Conservation (phyloP, 2,797 vertebrate species). For the Gymnocypris eckloni region DNA sequence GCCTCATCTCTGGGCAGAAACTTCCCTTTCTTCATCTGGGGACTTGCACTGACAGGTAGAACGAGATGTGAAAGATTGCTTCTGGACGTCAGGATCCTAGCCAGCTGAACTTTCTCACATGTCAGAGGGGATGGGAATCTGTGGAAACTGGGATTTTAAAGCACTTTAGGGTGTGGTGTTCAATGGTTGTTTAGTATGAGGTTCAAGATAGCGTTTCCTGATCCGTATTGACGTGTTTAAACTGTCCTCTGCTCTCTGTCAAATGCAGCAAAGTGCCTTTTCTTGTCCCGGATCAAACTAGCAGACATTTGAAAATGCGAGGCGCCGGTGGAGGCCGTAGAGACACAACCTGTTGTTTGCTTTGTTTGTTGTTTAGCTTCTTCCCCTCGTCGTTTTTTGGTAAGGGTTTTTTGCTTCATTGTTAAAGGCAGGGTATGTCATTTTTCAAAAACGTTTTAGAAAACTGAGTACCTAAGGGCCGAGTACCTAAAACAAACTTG, state of each 20-base stretch:
- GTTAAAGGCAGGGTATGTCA: not conserved
- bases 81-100: constrained; percentile 10
- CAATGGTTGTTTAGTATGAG: constrained; percentile 13
- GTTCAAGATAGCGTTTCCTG: constrained; percentile 6
- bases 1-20: not conserved
- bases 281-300: constrained; percentile 8
- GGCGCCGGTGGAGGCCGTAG: not conserved
- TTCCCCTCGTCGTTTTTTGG: not conserved
- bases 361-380: not conserved
- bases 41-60: not conserved
- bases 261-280: constrained; percentile 54
- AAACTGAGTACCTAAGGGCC: too few species aligned
- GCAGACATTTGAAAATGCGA: not conserved
- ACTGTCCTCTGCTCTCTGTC: constrained; percentile 15
- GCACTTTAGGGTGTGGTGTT: constrained; percentile 13
- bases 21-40: constrained; percentile 4
- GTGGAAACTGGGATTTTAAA: constrained; percentile 12
- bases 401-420: not conserved
- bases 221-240: constrained; percentile 16
- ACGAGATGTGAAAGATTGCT: constrained; percentile 7
- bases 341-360: constrained; percentile 3
- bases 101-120: constrained; percentile 2
- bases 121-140: not conserved
- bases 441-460: too few species aligned
- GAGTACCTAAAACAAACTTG: too few species aligned